Conservation (phyloP, 2,888 invertebrate species). For the Tenthredo distinguenda region DNA sequence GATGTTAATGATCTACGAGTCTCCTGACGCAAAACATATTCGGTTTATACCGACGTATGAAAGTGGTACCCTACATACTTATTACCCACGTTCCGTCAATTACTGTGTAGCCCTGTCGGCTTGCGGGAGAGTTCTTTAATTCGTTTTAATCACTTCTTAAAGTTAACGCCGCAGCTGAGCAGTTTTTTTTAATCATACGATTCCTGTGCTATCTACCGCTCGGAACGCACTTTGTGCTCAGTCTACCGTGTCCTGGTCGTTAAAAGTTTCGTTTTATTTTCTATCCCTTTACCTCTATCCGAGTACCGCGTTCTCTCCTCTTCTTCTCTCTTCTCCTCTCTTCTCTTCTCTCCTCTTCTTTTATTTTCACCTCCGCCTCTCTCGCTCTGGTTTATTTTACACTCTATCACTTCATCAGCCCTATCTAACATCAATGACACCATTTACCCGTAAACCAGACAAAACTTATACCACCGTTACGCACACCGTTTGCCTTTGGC, state of each 20-base stretch:
- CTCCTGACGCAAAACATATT: background rate
- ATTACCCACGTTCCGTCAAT: conserved; percentile 37
- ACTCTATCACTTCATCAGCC: conserved; percentile 64
- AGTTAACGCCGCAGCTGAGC: conserved; percentile 31
- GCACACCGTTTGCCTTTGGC: background rate
- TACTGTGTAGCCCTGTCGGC: conserved; percentile 42
- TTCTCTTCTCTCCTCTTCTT: conserved; percentile 12
- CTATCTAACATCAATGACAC: conserved; percentile 68
- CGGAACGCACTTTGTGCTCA: conserved; percentile 62
- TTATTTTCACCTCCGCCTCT: conserved; percentile 19
- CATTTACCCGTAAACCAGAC: conserved; percentile 62
- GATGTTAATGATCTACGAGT: background rate
- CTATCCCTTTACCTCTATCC: conserved; percentile 45
- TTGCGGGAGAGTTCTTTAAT: conserved; percentile 59
- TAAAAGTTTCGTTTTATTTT: conserved; percentile 55
- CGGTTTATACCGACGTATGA: background rate
- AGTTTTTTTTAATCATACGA: conserved; percentile 54
- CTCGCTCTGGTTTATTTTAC: conserved; percentile 65
- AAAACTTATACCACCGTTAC: conserved; percentile 60
- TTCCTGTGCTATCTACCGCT: conserved; percentile 61
- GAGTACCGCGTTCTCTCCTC: background rate
- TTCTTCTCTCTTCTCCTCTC: conserved; percentile 1
- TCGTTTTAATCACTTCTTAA: conserved; percentile 61
- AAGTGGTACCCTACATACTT: background rate
- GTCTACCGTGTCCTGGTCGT: conserved; percentile 57